Base-by-base conservation (phyloP, 2,888 invertebrate genomes). In the Glaucopsyche alexis region DNA sequence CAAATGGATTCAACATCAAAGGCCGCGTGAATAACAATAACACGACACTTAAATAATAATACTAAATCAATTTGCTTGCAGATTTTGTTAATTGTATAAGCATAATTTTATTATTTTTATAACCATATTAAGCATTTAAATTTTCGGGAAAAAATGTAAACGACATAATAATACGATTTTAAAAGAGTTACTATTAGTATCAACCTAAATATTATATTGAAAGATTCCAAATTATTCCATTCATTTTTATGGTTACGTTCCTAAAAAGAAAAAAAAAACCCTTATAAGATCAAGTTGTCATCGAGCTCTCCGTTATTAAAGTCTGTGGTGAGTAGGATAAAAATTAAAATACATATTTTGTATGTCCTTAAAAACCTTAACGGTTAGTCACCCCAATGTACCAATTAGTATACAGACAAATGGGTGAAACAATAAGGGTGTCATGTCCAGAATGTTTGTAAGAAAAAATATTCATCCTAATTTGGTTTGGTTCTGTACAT, bases 321-420 rank as follows among this genome's bases (percentile, higher is more conserved):
- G n/a, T n/a, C n/a, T n/a, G n/a, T n/a, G n/a, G 8, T 42, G 42
- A 7, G 6, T 42, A 42, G 42, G 8, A 42, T 42, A 42, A 49
- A 49, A 49, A 13, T 7, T 45, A 45, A 0, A 45, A 45, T 29
- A 29, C 29, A 11, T 45, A 11, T 5, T 45, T 5, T 6, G 4
- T 2, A 55, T 19, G 16, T 16, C 55, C 19, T 55, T 5, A 16
- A 55, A 52, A 55, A 55, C 1, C 19, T 11, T 55, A 16, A 55
- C 52, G 19, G 16, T 7, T 42, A 13, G 66, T 42, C 9, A 45
- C 67, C 19, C 42, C 29, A n/a, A 45, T 74, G 71, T 74, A 76
- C 85, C 87, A 87, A 89, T 90, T 88, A 90, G 85, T 86, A 84
- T 83, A 85, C 83, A 80, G 85, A 88, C 84, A 85, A 86, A 89